Base-by-base conservation (phyloP, 2,888 invertebrate species). In the Pyralis farinalis region DNA sequence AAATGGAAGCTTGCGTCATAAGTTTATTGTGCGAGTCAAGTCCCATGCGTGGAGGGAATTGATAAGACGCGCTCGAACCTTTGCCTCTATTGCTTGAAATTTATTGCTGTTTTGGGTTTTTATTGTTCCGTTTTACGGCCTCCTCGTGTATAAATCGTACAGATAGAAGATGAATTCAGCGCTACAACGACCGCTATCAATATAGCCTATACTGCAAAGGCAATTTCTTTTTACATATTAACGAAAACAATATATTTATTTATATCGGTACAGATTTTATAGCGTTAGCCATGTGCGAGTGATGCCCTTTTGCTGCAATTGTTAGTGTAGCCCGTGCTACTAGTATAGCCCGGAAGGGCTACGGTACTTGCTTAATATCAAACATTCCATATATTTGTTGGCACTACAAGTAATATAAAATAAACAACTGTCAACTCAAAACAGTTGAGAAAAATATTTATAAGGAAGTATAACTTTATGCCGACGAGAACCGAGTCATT, bases 51-150 rank as follows among this genome's bases (percentile, higher is more conserved):
- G 78, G 81, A 79, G 76, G 76, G 80, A 86, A 88, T 88, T 90
- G 90, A 90, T 90, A 90, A 90, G 88, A 82, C 80, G 67, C 71
- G 80, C 76, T 83, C 78, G 79, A 87, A 84, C 88, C 88, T 88
- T 85, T 80, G 87, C 88, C 81, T 85, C 87, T 87, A 87, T 88
- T 87, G 85, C 86, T 80, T 70, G 76, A 86, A 90, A 90, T 90
- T 89, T 90, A 90, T 90, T 83, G 84, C 87, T 90, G 90, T 90
- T 90, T 90, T 89, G 89, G 88, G 88, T 89, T 90, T 90, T 90
- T 90, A 90, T 90, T 90, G 90, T 90, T 90, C 84, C 85, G 87
- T 87, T 90, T 90, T 90, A 90, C 85, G 84, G 84, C 88, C 83
- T 85, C 71, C 74, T 74, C 85, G 81, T 80, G 69, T 81, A 87